These are phyloP conservation scores for Pipra filicauda DNA, from an alignment of 2,113 vertebrate genomes.

Conservation along the genomic window DNA sequence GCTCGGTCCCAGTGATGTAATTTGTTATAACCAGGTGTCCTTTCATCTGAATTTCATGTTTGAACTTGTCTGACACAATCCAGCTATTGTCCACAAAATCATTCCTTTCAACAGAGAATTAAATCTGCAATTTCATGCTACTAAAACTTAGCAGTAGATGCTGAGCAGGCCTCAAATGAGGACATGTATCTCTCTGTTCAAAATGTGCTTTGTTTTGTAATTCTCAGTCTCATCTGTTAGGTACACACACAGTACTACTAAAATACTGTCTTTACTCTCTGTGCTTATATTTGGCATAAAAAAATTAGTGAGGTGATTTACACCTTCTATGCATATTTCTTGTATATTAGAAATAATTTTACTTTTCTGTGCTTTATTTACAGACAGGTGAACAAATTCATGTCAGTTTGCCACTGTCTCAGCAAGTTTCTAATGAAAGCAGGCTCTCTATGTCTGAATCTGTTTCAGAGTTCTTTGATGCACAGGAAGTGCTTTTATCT, in stretches of 20 bases:
- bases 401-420: slow-evolving; percentile 90
- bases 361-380: slow-evolving; percentile 37
- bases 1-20: not conserved
- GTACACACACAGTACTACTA: not conserved
- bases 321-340: not conserved
- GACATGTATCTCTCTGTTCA: not conserved
- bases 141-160: not conserved
- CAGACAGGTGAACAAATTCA: slow-evolving; percentile 88
- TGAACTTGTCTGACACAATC: not conserved
- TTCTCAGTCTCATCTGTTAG: not conserved
- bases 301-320: not conserved
- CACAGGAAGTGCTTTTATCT: slow-evolving; percentile 96
- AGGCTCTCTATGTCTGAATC: slow-evolving; percentile 99
- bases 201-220: not conserved
- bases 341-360: not conserved
- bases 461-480: slow-evolving; percentile 97
- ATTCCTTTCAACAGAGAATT: not conserved
- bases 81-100: not conserved
- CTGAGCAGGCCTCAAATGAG: not conserved
- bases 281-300: not conserved
- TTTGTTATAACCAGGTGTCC: not conserved
- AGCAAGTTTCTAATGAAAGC: slow-evolving; percentile 96
- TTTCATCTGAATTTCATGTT: not conserved
- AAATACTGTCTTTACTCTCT: not conserved
- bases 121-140: not conserved